Evolutionary conservation across 2,797 vertebrate species (phyloP).

Genomic region (Carcharodon carcharias): DNA sequence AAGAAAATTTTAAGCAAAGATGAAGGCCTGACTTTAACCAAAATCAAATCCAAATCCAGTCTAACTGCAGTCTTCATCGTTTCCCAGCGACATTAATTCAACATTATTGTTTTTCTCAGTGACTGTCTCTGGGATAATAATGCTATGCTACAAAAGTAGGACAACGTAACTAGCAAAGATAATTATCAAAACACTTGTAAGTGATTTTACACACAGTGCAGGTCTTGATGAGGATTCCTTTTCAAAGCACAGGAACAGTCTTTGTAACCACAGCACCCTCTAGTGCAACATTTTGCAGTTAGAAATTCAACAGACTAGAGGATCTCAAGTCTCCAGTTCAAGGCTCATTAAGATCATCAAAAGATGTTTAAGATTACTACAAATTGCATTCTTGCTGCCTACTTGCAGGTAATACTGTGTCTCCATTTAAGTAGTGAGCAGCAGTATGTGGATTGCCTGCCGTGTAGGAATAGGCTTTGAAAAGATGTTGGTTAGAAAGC

Average conservation of each 20-base stretch:
- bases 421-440: background rate
- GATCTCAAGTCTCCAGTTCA: background rate
- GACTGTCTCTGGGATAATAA: background rate
- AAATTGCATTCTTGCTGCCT: background rate
- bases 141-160: background rate
- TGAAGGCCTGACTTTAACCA: background rate
- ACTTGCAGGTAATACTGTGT: background rate
- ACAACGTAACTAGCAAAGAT: background rate
- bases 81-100: background rate
- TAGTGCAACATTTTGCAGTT: background rate
- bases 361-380: no score
- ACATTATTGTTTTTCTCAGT: background rate
- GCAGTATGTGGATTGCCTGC: background rate
- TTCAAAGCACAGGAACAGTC: background rate
- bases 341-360: background rate
- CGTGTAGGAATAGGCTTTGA: background rate
- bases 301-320: background rate
- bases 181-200: background rate
- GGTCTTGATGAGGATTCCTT: background rate
- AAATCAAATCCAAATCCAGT: background rate
- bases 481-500: background rate
- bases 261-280: slow-evolving; percentile 21
- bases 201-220: background rate
- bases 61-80: background rate
- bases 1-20: background rate